Evolutionary conservation across 2,113 vertebrate genomes (phyloP), one percentile per base, ranked within the genome.

Genomic region (Holacanthus passer): DNA sequence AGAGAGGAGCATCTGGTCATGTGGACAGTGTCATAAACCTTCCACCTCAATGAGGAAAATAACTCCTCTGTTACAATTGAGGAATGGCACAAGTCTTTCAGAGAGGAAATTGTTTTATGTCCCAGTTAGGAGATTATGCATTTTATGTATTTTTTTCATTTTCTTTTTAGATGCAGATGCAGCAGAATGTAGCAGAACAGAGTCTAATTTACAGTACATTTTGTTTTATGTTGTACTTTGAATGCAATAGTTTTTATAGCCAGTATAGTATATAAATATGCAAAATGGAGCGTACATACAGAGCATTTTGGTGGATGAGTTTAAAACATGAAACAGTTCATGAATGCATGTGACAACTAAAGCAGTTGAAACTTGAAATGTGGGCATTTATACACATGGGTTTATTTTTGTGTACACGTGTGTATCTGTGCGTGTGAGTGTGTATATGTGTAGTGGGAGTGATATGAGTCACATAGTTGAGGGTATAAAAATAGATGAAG

Each of bases 401-500:
- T 39, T 56, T 87, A 67, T 83, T 62, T 80, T 39, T 55, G 27
- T 53, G 1, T 60, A 2, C 35, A 19, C 48, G 2, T 43, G 19
- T 45, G 19, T 53, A 2, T 19, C 13, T 45, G 53, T 24, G 27
- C 3, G 65, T 62, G 7, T 45, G 53, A 55, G 27, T 55, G 17
- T 63, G 35, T 67, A 14, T 41, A 32, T 27, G 53, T 20, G 27
- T 17, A 17, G 7, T 16, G 5, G 16, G 12, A 14, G 39, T 56
- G n/a, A 50, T 24, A 52, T 32, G 41, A 59, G 78, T 77, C 52
- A 75, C 56, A 8, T 67, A 32, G 43, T 11, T 43, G 45, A n/a
- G n/a, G 8, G 8, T 19, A 22, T 71, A 67, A 67, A 85, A 74
- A 81, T 81, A 83, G n/a, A 58, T 5, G 2, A 16, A 32, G 29